phyloP scores from a whole-genome alignment of 2,797 vertebrate species.

The Gymnothorax javanicus region DNA sequence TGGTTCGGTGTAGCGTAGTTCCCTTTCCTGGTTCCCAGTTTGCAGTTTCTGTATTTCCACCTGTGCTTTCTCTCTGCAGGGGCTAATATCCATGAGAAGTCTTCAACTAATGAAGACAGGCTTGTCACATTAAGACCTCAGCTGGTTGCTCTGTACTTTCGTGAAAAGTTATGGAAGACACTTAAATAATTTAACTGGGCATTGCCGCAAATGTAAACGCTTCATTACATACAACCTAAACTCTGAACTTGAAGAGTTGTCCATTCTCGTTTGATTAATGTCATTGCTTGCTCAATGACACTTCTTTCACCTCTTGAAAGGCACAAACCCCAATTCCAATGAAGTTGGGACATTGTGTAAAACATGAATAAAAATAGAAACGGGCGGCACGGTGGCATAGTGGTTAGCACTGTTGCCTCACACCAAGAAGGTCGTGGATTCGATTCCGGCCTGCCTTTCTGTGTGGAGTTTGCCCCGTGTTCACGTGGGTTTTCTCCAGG shows the following conservation, averaged over 20 bases:
- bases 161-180: background rate
- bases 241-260: constrained; percentile 40
- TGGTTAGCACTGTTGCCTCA: too few species aligned
- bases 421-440: too few species aligned
- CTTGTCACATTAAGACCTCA: background rate
- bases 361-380: too few species aligned
- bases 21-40: background rate
- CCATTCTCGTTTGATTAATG: background rate
- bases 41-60: background rate
- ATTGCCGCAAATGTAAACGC: background rate
- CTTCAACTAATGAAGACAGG: background rate
- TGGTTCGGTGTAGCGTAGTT: background rate
- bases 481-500: too few species aligned
- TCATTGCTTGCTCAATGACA: constrained; percentile 36
- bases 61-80: background rate
- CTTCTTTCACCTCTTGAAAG: constrained; percentile 1
- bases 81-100: background rate
- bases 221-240: background rate
- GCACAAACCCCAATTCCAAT: too few species aligned
- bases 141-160: background rate
- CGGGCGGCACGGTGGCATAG: too few species aligned
- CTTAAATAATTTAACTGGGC: background rate
- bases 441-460: too few species aligned
- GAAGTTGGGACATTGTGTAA: too few species aligned
- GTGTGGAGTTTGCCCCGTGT: too few species aligned